These are phyloP conservation scores for Butorides virescens DNA, from an alignment of 2,113 vertebrate genomes.

Conservation along the genomic window DNA sequence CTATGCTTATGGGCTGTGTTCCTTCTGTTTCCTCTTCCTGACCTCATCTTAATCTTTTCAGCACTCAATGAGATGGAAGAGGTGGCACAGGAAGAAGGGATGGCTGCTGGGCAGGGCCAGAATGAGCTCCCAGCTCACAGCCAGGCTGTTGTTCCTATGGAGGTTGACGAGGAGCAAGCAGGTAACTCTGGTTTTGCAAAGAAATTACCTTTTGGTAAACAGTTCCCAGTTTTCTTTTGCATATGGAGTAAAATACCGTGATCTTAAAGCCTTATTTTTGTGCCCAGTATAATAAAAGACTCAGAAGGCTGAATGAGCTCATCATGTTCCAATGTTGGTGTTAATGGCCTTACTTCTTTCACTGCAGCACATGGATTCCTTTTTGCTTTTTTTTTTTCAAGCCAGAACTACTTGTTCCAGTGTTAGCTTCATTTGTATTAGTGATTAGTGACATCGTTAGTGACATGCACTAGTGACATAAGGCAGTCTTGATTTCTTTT, in stretches of 20 bases:
- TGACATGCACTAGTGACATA: neutral
- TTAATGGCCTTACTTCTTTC: neutral
- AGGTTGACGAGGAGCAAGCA: slow-evolving; percentile 93
- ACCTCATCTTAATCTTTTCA: slow-evolving; percentile 55
- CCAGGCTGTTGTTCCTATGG: slow-evolving; percentile 73
- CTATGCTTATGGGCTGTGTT: neutral
- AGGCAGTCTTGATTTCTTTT: neutral
- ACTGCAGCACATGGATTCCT: neutral
- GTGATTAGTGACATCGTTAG: neutral
- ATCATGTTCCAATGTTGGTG: neutral
- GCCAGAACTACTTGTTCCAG: neutral
- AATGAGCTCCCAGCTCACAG: slow-evolving; percentile 65
- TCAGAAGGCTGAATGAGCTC: neutral
- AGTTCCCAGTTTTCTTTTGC: neutral
- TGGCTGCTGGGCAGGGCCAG: slow-evolving; percentile 69
- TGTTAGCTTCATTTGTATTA: neutral
- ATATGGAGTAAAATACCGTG: neutral
- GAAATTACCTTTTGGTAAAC: neutral
- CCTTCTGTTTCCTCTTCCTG: neutral
- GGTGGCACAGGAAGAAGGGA: slow-evolving; percentile 81
- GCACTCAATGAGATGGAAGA: slow-evolving; percentile 88
- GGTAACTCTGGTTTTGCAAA: slow-evolving; percentile 71
- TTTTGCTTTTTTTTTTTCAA: neutral
- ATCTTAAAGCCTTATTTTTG: neutral
- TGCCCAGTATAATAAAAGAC: neutral